phyloP scores from a whole-genome alignment of 2,113 vertebrate genomes.

The Boulengeromyrus knoepffleri region DNA sequence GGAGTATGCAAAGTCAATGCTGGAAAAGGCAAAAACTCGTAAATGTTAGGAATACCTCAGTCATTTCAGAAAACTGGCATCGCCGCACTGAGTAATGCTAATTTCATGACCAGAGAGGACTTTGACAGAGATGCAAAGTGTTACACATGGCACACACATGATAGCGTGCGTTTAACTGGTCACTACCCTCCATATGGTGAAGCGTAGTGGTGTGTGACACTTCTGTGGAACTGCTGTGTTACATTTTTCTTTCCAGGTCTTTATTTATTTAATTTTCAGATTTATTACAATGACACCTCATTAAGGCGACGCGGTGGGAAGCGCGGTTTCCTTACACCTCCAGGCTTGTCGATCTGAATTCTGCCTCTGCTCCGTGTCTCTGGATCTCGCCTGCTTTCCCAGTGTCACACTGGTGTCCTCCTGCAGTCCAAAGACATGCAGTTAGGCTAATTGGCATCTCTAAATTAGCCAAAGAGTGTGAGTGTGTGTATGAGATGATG shows the following conservation, averaged over 20 bases:
- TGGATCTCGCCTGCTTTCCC: neutral
- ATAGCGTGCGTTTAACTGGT: neutral
- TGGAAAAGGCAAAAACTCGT: neutral
- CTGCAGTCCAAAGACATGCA: neutral
- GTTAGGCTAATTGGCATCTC: neutral
- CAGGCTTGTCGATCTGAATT: neutral
- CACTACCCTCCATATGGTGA: neutral
- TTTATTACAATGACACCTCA: neutral
- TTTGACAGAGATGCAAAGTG: neutral
- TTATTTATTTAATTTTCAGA: neutral
- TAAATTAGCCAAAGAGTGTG: neutral
- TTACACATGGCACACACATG: neutral
- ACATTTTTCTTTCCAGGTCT: neutral
- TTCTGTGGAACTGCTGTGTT: neutral
- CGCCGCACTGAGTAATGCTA: neutral
- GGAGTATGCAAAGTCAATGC: neutral
- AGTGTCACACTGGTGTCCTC: neutral
- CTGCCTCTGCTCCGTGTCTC: neutral
- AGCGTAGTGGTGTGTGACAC: neutral
- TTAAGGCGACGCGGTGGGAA: neutral
- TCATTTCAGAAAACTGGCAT: neutral
- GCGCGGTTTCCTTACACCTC: neutral
- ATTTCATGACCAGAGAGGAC: neutral
- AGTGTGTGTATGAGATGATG: neutral
- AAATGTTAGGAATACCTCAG: neutral